Base-by-base conservation (phyloP, 2,113 vertebrate genomes). In the Heterocephalus glaber region DNA sequence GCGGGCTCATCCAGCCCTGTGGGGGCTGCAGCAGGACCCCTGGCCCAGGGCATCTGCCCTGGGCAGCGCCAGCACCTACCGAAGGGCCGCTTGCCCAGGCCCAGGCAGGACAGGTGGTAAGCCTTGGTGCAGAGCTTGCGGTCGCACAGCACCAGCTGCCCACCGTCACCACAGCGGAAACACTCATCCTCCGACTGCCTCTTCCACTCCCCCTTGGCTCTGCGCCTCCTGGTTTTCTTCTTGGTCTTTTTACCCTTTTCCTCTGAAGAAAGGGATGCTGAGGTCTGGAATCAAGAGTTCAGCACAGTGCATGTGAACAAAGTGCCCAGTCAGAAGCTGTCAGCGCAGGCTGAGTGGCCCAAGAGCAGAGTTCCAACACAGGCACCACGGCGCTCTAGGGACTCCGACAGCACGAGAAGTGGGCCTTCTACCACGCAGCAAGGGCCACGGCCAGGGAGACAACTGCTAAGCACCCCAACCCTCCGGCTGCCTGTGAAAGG, bases 91-190 rank as follows among this genome's bases (percentile, higher is more conserved):
- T 99, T 99, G 98, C 99, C 99, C 97, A 99, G 98, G 94, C 99
- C 99, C 63, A 99, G 99, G 94, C 99, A 99, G 96, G 99, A 98
- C 92, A 99, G 99, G 97, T 99, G 99, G 96, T 99, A 99, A 1
- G 99, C 99, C 98, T 99, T 99, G 97, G 99, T 99, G 98, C 99
- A 99, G 85, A 98, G 98, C 97, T 99, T 99, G 96, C 99, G 99
- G 97, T 99, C 99, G 0, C 99, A 99, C 52, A 99, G 96, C 4
- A 99, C 99, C 98, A 99, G 98, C 97, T 99, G 99, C 0, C 99
- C 99, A 6, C 99, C 99, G 0, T 99, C 99, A 0, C 99, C 98
- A 0, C 99, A 99, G 95, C 99, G 99, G 98, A 99, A 99, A 98
- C 99, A 99, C 92, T 99, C 99, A 5, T 99, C 99, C 89, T 99